Evolutionary conservation across 2,113 vertebrate genomes (phyloP), one percentile per base, ranked within the genome.

Genomic region (Trachemys scripta): DNA sequence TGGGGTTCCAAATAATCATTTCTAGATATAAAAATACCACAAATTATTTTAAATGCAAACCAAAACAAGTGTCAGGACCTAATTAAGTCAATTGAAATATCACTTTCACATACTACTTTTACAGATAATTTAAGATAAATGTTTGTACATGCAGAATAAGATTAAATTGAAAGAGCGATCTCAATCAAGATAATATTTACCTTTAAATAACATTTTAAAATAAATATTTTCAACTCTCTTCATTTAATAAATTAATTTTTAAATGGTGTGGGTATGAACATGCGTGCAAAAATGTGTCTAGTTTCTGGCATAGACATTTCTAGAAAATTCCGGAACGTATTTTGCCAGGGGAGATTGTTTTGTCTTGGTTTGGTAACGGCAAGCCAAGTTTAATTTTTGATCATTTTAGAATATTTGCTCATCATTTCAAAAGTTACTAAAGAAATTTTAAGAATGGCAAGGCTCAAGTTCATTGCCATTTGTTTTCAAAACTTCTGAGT

Each of bases 61-160:
- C 19, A 84, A 90, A 96, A 54, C 9, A 20, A 93, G 85, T 69
- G 88, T 82, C 88, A 94, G 96, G 84, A 89, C 50, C 83, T 82
- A 87, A 93, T 88, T 87, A 87, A 17, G 19, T 96, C 29, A 1
- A 24, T 69, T 93, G 90, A 96, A 96, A 90, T 54, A 94, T 31
- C 57, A 94, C 51, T 86, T 96, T 90, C 83, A 38, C 38, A 38
- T 38, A 38, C 38, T 38, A 38, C 38, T 38, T 38, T 38, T 38
- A 91, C 94, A 96, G 96, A 93, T 86, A 87, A 95, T 94, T 96
- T 82, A 76, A 95, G 96, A 95, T 95, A 96, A 95, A 92, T 87
- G 84, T 84, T 92, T 89, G 92, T 94, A 90, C 84, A 89, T 3
- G 47, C 56, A 89, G 59, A 95, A 94, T 89, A 87, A 85, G 94